Base-by-base conservation (phyloP, 37 sponge, comb jelly and placozoan species). In the Aplysina aerophoba region DNA sequence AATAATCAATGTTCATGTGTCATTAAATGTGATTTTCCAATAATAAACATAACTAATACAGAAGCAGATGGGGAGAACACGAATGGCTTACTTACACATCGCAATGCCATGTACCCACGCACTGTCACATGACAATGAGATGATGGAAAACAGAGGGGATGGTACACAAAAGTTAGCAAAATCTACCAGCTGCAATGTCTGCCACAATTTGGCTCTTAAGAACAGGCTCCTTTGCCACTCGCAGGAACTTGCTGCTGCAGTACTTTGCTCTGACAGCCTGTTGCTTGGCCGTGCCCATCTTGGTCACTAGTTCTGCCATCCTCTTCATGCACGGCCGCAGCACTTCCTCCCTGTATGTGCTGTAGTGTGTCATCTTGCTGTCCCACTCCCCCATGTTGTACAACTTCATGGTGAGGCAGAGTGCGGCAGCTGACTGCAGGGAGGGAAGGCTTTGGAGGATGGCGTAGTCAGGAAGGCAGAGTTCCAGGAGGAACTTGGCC, bases 201-300 rank as follows among this genome's bases (percentile, higher is more conserved):
- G 50, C 50, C 50, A 75, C 25, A 13, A 24, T 75, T 40, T 75
- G 44, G 13, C 38, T 36, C 54, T 63, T 83, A 2, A 96, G 90
- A 17, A 39, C 68, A 30, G 85, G 65, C 55, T 85, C 59, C 64
- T 89, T 90, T 28, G 95, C 88, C 28, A 96, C 82, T 27, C 58
- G 27, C 85, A 92, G 25, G 79, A 96, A 94, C 87, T 93, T 96
- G 40, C 81, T 83, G 22, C 88, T 87, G 55, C 89, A 84, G 88
- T 98, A 98, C 90, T 98, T 98, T 55, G 30, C 83, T 64, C 82
- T 85, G 34, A 96, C 96, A 40, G 99, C 99, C 74, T 98, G 96
- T 84, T 94, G 95, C 79, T 92, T 94, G n/a, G 89, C 38, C n/a
- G 85, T 87, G 54, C 56, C 73, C 87, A 93, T 92, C 55, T 83